Percentiles rank a stretch among this genome's conserved stretches.
These are phyloP conservation scores for Grallaria varia DNA, from an alignment of 2,113 vertebrate species.

Conservation along the genomic window DNA sequence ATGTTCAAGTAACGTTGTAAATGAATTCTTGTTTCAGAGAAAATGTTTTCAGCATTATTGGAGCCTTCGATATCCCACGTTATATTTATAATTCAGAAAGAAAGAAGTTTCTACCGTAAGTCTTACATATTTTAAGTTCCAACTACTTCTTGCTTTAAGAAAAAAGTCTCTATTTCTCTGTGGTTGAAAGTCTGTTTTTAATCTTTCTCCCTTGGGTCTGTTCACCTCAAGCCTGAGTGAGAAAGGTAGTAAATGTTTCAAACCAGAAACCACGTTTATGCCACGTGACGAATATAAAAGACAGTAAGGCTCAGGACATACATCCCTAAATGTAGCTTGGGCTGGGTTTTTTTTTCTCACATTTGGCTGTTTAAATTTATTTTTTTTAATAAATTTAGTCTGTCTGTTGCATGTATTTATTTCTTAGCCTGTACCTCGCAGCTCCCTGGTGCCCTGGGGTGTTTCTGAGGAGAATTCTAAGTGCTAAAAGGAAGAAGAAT, in stretches of 20 bases:
- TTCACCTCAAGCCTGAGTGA: not conserved
- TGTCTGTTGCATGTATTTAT: not conserved
- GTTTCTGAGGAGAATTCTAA: not conserved
- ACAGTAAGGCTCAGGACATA: not conserved
- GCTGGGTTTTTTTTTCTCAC: accelerated
- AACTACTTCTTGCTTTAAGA: not conserved
- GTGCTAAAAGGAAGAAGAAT: not conserved
- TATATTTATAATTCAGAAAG: conserved; percentile 90
- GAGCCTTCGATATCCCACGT: conserved; percentile 92
- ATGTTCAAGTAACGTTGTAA: not conserved
- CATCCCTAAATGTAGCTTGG: not conserved
- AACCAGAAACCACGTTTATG: not conserved
- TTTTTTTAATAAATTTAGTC: not conserved
- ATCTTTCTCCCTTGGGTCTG: not conserved
- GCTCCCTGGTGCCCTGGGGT: not conserved
- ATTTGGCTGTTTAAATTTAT: not conserved
- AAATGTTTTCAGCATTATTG: conserved; percentile 94
- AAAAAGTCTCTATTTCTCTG: not conserved
- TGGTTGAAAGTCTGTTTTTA: not conserved
- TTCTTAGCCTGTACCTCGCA: not conserved
- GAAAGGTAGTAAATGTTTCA: not conserved
- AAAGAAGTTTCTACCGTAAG: conserved; percentile 97
- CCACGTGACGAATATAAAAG: not conserved
- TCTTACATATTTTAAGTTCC: conserved; percentile 26
- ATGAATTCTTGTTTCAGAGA: conserved; percentile 78